phyloP scores from a whole-genome alignment of 1,140 invertebrate species.

The Rhopalosiphum padi region DNA sequence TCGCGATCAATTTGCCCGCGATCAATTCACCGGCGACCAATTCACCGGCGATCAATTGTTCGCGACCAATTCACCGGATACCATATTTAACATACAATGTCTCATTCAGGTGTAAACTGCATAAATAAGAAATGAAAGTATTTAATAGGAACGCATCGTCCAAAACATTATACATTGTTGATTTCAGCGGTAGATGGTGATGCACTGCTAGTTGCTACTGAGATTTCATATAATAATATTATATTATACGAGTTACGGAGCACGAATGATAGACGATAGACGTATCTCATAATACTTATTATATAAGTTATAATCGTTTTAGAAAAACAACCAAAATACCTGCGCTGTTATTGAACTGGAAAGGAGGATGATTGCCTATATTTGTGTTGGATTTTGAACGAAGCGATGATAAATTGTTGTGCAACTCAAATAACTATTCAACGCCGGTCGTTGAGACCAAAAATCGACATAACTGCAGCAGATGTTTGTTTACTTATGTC shows the following conservation, averaged over 20 bases:
- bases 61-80: no score
- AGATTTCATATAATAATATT: not conserved
- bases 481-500: not conserved
- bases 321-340: not conserved
- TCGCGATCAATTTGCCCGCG: no score
- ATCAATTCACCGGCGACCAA: no score
- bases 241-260: not conserved
- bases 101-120: no score
- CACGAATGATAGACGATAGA: not conserved
- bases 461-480: not conserved
- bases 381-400: not conserved
- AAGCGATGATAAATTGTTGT: not conserved
- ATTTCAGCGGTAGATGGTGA: not conserved
- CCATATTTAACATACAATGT: not conserved
- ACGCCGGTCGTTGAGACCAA: not conserved
- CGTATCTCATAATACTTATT: not conserved
- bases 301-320: not conserved
- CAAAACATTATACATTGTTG: not conserved
- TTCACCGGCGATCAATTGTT: no score
- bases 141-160: not conserved
- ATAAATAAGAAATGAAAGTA: not conserved
- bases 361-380: not conserved
- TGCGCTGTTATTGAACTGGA: not conserved
- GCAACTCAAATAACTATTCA: conserved; percentile 16
- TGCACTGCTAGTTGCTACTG: no score